Evolutionary conservation across 2,113 vertebrate genomes (phyloP).

Genomic region (Semicossyphus pulcher): DNA sequence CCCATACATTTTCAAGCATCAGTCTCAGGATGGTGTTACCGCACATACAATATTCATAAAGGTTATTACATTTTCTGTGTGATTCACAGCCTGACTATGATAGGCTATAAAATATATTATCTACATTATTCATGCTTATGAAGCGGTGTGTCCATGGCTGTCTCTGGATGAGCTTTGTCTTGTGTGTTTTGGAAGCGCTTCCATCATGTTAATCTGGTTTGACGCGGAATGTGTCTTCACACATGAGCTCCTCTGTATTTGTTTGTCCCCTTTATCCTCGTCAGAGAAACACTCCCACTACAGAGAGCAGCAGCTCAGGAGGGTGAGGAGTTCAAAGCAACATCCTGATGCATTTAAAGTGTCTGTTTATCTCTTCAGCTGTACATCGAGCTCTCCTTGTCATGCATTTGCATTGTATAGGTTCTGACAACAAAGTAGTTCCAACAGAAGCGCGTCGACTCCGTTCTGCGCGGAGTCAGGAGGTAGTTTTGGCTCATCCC

Average conservation of each 20-base stretch:
- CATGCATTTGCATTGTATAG: slow-evolving; percentile 13
- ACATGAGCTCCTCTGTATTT: neutral
- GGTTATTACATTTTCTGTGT: slow-evolving; percentile 9
- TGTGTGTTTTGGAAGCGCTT: neutral
- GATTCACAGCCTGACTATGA: slow-evolving; percentile 1
- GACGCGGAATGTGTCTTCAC: neutral
- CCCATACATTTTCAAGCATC: slow-evolving; percentile 1
- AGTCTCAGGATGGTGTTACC: neutral
- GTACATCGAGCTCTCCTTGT: neutral
- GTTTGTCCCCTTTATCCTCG: neutral
- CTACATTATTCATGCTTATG: slow-evolving; percentile 7
- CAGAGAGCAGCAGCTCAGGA: neutral
- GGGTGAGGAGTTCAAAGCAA: slow-evolving; percentile 10
- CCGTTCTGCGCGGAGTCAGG: neutral
- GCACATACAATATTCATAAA: slow-evolving; percentile 42
- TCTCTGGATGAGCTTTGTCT: neutral
- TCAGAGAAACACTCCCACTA: neutral
- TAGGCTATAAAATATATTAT: neutral
- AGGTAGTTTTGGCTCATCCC: neutral
- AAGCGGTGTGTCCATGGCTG: neutral
- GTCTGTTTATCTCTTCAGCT: neutral
- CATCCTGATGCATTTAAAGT: slow-evolving; percentile 14
- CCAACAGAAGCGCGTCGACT: slow-evolving; percentile 6
- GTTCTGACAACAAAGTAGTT: slow-evolving; percentile 6
- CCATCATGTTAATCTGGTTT: slow-evolving; percentile 14